Evolutionary conservation across 2,797 vertebrate genomes (phyloP), one percentile per base, ranked within the genome.

Genomic region (Bryconaethiops microstoma): DNA sequence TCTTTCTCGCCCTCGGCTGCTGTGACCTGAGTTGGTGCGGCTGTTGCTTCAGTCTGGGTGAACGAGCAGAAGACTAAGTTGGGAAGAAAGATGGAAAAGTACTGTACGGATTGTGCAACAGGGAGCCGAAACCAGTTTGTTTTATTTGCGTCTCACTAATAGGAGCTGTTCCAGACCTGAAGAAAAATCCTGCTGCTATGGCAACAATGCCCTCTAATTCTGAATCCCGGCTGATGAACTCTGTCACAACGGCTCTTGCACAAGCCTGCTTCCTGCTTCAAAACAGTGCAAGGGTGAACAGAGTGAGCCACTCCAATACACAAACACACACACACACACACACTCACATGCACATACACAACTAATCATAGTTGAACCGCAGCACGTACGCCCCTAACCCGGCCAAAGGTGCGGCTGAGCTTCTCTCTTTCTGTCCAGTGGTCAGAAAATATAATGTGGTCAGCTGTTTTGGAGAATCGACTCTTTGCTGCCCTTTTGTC

Each of bases 121-220:
- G 63, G 5, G 8, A n/a, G 42, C 40, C 63, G 19, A 25, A 1
- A 70, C 40, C 55, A 60, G 0, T 19, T 55, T 16, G 9, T 35
- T 69, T 80, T 17, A 39, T 75, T 68, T 50, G 29, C 29, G 50
- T 57, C 29, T 40, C 19, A 25, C 52, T 29, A 64, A 76, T 76
- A 19, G 25, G 64, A 57, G 29, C 35, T 68, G 50, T 65, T 48
- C 52, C n/a, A 59, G n/a, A 50, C 21, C 40, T 19, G 42, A 77
- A 25, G 35, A 62, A 29, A 63, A 75, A 59, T 40, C 3, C 74
- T 64, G 82, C 64, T 64, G 80, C 82, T 45, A 84, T 84, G 78
- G 75, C 81, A 83, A 86, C 83, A 76, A 45, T 45, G 77, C 23
- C 59, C 70, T 63, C 54, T 69, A 48, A 78, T 64, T 63, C 71